Evolutionary conservation across 2,113 vertebrate species (phyloP).

Genomic region (Acanthisitta chloris): DNA sequence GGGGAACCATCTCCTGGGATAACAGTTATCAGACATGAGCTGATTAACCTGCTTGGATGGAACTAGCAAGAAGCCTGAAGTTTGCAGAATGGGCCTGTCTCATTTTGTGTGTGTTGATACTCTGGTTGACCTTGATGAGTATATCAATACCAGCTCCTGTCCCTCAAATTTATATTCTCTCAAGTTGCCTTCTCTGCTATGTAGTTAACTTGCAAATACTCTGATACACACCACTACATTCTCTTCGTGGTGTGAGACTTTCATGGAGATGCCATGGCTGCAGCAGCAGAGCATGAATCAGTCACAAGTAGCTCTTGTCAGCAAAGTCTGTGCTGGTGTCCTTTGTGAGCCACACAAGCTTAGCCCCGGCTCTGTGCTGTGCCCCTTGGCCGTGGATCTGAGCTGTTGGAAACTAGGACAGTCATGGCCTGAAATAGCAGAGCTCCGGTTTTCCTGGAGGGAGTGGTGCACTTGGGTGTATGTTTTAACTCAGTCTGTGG

Average conservation of each 20-base stretch:
- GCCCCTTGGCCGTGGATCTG: background rate
- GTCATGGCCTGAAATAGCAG: background rate
- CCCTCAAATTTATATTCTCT: background rate
- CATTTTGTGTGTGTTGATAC: background rate
- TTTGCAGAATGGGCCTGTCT: background rate
- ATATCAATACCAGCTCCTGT: background rate
- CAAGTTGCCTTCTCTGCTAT: background rate
- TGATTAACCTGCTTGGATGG: background rate
- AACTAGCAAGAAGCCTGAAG: background rate
- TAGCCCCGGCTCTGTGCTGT: background rate
- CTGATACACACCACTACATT: background rate
- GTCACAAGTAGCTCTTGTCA: background rate
- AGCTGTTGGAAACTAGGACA: background rate
- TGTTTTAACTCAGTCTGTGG: background rate
- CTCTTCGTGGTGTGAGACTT: background rate
- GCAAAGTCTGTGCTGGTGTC: background rate
- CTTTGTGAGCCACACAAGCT: background rate
- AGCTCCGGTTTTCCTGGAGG: background rate
- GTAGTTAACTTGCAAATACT: background rate
- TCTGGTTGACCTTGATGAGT: background rate
- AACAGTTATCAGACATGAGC: background rate
- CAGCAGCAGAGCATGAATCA: background rate
- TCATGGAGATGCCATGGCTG: background rate
- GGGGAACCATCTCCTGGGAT: background rate
- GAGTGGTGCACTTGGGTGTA: background rate